Evolutionary conservation across 2,888 invertebrate genomes (phyloP).

Genomic region (Axea sp.): DNA sequence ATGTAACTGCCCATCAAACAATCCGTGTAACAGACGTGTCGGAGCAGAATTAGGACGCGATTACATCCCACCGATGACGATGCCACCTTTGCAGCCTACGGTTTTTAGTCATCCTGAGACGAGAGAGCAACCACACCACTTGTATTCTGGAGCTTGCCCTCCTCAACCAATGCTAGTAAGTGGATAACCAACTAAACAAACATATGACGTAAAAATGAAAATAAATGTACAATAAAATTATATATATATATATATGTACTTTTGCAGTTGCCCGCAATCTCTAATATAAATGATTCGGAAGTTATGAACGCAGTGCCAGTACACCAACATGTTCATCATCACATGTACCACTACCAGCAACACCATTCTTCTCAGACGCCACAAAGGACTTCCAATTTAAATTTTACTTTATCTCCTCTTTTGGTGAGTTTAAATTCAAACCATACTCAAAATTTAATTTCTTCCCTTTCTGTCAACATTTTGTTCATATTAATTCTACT

Average conservation of each 20-base stretch:
- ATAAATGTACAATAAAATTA: too few species aligned
- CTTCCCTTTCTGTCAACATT: too few species aligned
- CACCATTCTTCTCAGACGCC: conserved; percentile 65
- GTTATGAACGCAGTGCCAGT: conserved; percentile 72
- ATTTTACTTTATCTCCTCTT: conserved; percentile 80
- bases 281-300: conserved; percentile 76
- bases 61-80: conserved; percentile 35
- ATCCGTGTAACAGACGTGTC: conserved; percentile 67
- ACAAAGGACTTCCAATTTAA: conserved; percentile 81
- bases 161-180: conserved; percentile 66
- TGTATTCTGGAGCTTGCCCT: conserved; percentile 62
- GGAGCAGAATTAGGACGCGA: conserved; percentile 18
- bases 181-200: background rate
- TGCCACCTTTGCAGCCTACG: conserved; percentile 79
- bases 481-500: too few species aligned
- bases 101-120: conserved; percentile 80
- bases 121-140: conserved; percentile 66
- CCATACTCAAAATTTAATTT: too few species aligned
- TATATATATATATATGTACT: background rate
- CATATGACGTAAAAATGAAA: too few species aligned
- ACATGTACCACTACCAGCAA: conserved; percentile 87
- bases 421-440: conserved; percentile 8
- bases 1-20: conserved; percentile 66
- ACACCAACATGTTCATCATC: conserved; percentile 86
- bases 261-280: conserved; percentile 80